These are phyloP conservation scores for Drosophila dunni DNA, from an alignment of 1,140 invertebrate genomes.

Conservation along the genomic window DNA sequence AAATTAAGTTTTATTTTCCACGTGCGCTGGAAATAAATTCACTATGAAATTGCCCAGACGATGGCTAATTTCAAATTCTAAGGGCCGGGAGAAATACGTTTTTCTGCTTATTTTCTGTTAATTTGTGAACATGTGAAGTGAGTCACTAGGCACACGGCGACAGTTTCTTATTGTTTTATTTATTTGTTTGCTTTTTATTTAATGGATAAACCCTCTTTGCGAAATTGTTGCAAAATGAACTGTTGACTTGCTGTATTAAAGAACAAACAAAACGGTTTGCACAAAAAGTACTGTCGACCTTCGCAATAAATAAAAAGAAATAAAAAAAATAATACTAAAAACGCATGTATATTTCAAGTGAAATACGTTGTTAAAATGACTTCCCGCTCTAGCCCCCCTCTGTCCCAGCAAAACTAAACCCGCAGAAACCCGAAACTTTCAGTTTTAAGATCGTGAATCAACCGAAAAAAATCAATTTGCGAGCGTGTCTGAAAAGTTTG, in stretches of 20 bases:
- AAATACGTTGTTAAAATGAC: slow-evolving; percentile 65
- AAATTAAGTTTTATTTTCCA: slow-evolving; percentile 16
- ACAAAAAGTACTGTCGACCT: slow-evolving; percentile 63
- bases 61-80: slow-evolving; percentile 33
- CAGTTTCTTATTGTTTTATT: slow-evolving; percentile 13
- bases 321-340: background rate
- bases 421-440: slow-evolving; percentile 19
- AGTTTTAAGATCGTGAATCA: slow-evolving; percentile 50
- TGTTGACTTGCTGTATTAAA: slow-evolving; percentile 61
- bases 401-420: background rate
- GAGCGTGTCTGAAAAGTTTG: slow-evolving; percentile 53
- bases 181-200: slow-evolving; percentile 11
- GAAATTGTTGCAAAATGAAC: slow-evolving; percentile 45
- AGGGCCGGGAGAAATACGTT: slow-evolving; percentile 9
- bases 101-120: background rate
- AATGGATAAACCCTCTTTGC: slow-evolving; percentile 20
- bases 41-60: slow-evolving; percentile 24
- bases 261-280: slow-evolving; percentile 63
- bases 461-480: slow-evolving; percentile 62
- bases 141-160: slow-evolving; percentile 27
- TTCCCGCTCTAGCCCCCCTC: slow-evolving; percentile 26
- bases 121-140: slow-evolving; percentile 17
- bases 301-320: slow-evolving; percentile 44
- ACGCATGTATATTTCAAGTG: slow-evolving; percentile 51
- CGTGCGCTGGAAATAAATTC: slow-evolving; percentile 19